Evolutionary conservation across 1,140 invertebrate genomes (phyloP).

Genomic region (Nephotettix cincticeps): DNA sequence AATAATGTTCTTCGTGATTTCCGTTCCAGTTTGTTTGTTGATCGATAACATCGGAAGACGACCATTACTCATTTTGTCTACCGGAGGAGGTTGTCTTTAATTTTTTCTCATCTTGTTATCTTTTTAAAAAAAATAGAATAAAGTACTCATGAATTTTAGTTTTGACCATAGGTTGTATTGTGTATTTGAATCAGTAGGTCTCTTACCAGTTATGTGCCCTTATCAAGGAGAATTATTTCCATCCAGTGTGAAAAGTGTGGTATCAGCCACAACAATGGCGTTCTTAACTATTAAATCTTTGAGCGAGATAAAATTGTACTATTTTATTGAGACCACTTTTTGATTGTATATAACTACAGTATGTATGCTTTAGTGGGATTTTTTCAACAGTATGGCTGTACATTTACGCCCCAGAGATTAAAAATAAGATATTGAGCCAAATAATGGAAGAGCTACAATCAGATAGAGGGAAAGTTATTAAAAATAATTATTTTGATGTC

Average conservation of each 20-base stretch:
- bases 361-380: background rate
- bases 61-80: constrained; percentile 11
- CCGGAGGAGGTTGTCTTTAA: constrained; percentile 1
- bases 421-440: constrained; percentile 7
- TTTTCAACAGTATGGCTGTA: background rate
- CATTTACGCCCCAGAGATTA: constrained; percentile 8
- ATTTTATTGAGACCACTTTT: background rate
- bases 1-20: background rate
- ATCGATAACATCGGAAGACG: constrained; percentile 13
- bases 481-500: too few relatives aligned
- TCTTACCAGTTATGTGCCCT: background rate
- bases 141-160: background rate
- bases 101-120: background rate
- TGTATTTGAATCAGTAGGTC: background rate
- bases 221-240: constrained; percentile 21
- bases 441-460: background rate
- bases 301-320: background rate
- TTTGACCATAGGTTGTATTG: background rate
- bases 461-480: too few relatives aligned
- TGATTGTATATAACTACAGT: constrained; percentile 8
- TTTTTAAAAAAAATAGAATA: constrained; percentile 3
- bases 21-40: background rate
- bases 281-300: background rate
- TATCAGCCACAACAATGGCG: background rate
- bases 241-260: background rate